phyloP scores from a whole-genome alignment of 2,888 invertebrate species.

The Rhaphigaster nebulosa region DNA sequence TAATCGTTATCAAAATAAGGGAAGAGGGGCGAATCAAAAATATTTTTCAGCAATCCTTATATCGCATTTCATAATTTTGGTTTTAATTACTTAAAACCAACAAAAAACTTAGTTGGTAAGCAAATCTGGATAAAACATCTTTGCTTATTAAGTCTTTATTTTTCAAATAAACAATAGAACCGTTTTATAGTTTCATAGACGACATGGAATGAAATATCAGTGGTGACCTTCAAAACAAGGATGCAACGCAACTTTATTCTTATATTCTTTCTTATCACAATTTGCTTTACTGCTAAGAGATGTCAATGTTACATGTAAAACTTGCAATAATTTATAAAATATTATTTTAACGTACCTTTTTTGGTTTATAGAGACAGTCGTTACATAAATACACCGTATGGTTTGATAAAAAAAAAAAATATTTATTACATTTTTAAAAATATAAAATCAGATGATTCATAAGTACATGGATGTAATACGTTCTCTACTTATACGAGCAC shows the following conservation, averaged over 20 bases:
- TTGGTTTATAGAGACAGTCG: too few relatives aligned
- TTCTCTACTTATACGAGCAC: too few relatives aligned
- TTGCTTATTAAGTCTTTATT: not conserved
- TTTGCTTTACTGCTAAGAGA: not conserved
- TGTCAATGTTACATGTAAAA: not conserved
- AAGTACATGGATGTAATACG: too few relatives aligned
- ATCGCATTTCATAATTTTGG: too few relatives aligned
- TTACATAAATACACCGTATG: too few relatives aligned
- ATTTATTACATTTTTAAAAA: too few relatives aligned
- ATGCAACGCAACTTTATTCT: constrained; percentile 9
- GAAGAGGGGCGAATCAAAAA: not conserved
- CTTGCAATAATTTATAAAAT: not conserved
- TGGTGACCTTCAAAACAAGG: constrained; percentile 14
- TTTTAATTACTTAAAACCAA: too few relatives aligned
- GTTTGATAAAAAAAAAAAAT: too few relatives aligned
- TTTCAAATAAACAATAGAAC: not conserved
- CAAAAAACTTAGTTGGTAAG: too few relatives aligned
- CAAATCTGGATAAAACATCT: not conserved
- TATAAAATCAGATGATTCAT: too few relatives aligned
- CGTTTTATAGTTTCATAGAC: not conserved
- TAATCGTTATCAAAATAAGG: not conserved
- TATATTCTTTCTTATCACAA: constrained; percentile 5
- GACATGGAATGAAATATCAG: not conserved
- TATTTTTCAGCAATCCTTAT: too few relatives aligned
- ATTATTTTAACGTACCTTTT: too few relatives aligned